A percentile compares a stretch with the other conserved stretches of the same genome.
phyloP scores from a whole-genome alignment of 1,140 invertebrate genomes.

The Micrasema minimum region DNA sequence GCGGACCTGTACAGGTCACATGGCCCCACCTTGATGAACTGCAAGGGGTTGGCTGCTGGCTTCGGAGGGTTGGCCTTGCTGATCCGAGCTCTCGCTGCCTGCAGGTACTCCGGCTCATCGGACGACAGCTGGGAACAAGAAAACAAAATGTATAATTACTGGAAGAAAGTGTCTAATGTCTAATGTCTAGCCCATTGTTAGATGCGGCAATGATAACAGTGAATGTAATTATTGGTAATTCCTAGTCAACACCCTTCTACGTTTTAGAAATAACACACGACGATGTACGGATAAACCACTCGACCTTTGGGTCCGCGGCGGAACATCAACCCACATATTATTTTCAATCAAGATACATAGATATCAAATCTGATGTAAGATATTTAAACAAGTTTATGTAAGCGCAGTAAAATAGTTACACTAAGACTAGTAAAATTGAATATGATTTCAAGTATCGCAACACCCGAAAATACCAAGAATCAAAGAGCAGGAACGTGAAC shows the following conservation, averaged over 20 bases:
- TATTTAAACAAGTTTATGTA: neutral
- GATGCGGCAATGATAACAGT: too few species aligned
- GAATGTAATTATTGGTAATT: too few species aligned
- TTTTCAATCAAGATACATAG: neutral
- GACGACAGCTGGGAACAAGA: slow-evolving; percentile 58
- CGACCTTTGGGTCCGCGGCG: neutral
- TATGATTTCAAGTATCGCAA: too few species aligned
- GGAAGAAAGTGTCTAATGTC: too few species aligned
- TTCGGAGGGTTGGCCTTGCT: slow-evolving; percentile 72
- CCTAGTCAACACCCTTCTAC: too few species aligned
- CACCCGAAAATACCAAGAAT: neutral
- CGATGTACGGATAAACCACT: neutral
- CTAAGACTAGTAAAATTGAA: too few species aligned
- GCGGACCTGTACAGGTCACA: slow-evolving; percentile 85
- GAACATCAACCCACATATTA: neutral
- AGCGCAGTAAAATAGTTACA: too few species aligned
- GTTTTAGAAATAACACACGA: too few species aligned
- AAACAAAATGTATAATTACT: neutral
- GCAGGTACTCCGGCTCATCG: slow-evolving; percentile 62
- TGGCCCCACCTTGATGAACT: slow-evolving; percentile 90
- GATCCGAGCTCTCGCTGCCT: slow-evolving; percentile 58
- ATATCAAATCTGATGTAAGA: neutral
- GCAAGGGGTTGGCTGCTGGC: slow-evolving; percentile 85
- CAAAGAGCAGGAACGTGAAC: slow-evolving; percentile 2
- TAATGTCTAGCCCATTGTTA: too few species aligned